Evolutionary conservation across 2,888 invertebrate genomes (phyloP), one percentile per base, ranked within the genome.

Genomic region (Cenopis cana): DNA sequence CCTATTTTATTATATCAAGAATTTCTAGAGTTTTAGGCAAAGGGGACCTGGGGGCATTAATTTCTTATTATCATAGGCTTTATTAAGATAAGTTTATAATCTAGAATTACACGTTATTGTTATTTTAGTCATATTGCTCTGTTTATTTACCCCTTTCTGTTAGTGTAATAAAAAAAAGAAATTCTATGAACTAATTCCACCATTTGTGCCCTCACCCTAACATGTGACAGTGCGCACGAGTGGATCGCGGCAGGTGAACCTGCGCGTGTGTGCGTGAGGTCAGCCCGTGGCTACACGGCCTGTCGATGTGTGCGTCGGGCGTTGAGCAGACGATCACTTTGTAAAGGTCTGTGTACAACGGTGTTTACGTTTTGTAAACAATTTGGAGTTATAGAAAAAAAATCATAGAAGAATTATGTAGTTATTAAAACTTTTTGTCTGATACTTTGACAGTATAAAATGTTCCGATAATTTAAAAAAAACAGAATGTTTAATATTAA

Each of bases 161-260:
- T n/a, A n/a, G n/a, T n/a, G n/a, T n/a, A n/a, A n/a, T n/a, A n/a
- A n/a, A n/a, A n/a, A n/a, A n/a, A n/a, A n/a, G n/a, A n/a, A n/a
- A 8, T 33, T 1, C 33, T 33, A 33, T 5, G 68, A 61, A 72
- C 54, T 41, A 8, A 67, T 54, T 38, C 55, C 61, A 20, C 54
- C 57, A 73, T 73, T 78, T 89, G 75, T 82, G 75, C 14, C 78
- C 65, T 68, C 74, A 68, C 66, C 86, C 75, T 81, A 76, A 78
- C 74, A 79, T 84, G 89, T 89, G 91, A 91, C 91, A 92, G 89
- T 88, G 86, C 86, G 90, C 90, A 91, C 89, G 90, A 88, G 91
- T 89, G 82, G 84, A 79, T 85, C 81, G 85, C 85, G 85, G 85
- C 91, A 92, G 91, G 92, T 92, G 92, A 87, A 85, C 76, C 49